phyloP scores from a whole-genome alignment of 2,888 invertebrate species.

The Cataglyphis rosenhaueri region DNA sequence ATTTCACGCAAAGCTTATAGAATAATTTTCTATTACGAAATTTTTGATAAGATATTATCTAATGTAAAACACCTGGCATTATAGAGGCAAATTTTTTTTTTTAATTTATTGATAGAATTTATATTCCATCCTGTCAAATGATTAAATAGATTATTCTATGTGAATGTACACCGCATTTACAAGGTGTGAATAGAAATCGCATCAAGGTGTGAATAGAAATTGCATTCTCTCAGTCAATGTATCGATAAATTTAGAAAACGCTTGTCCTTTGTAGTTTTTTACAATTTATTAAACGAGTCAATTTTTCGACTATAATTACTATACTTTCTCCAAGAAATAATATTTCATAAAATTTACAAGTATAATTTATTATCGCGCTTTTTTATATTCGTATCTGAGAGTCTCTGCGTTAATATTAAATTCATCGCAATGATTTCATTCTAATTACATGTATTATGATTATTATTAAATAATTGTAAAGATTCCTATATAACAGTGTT shows the following conservation, averaged over 20 bases:
- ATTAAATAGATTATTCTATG: conserved; percentile 8
- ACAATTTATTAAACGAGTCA: background rate
- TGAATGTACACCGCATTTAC: conserved; percentile 48
- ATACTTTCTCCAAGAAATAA: background rate
- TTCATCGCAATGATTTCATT: background rate
- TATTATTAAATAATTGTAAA: background rate
- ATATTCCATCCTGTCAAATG: conserved; percentile 49
- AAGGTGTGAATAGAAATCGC: conserved; percentile 52
- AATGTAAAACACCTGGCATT: background rate
- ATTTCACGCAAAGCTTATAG: background rate
- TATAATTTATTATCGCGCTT: background rate
- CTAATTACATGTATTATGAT: background rate
- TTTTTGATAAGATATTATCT: background rate
- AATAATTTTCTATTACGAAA: background rate
- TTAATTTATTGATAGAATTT: conserved; percentile 34
- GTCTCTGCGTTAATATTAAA: background rate
- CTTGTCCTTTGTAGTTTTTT: background rate
- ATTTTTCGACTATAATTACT: background rate
- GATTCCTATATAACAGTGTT: background rate
- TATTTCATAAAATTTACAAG: background rate
- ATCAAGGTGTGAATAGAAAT: background rate
- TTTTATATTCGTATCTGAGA: background rate
- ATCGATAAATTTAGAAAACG: conserved; percentile 25
- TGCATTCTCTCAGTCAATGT: conserved; percentile 46
- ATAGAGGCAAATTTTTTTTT: background rate